Conservation (phyloP, 2,113 vertebrate species). For the Dendropsophus ebraccatus region DNA sequence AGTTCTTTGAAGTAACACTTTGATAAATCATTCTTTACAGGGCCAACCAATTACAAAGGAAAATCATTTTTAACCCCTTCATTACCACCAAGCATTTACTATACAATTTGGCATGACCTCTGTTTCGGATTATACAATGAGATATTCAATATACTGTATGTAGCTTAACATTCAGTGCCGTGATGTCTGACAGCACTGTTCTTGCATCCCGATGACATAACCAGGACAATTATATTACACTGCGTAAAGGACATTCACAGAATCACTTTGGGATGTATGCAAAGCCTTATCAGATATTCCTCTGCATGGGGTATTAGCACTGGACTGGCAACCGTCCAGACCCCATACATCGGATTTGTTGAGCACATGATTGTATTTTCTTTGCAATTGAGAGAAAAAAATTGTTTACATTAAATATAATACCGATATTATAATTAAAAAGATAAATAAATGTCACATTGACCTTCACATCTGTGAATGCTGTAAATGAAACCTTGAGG, state of each 20-base stretch:
- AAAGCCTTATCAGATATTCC: conserved; percentile 14
- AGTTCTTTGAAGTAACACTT: conserved; percentile 35
- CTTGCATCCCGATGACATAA: background rate
- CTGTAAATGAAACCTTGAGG: background rate
- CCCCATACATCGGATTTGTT: conserved; percentile 25
- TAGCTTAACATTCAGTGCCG: too few relatives aligned
- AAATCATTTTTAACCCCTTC: conserved; percentile 32
- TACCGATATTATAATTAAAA: background rate
- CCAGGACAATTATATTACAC: background rate
- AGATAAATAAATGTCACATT: conserved; percentile 11
- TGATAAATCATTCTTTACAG: conserved; percentile 22
- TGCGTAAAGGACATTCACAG: background rate
- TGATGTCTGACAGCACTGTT: background rate
- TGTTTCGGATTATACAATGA: background rate
- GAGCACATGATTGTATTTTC: background rate
- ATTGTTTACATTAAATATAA: background rate
- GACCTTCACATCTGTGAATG: background rate
- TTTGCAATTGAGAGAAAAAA: conserved; percentile 19
- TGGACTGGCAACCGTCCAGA: conserved; percentile 6
- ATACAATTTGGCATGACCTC: background rate
- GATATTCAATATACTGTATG: too few relatives aligned
- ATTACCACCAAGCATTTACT: background rate
- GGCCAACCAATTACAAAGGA: background rate
- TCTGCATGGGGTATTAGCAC: conserved; percentile 13
- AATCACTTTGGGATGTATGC: background rate